phyloP scores from a whole-genome alignment of 2,888 invertebrate genomes.

The Balanococcus diminutus region DNA sequence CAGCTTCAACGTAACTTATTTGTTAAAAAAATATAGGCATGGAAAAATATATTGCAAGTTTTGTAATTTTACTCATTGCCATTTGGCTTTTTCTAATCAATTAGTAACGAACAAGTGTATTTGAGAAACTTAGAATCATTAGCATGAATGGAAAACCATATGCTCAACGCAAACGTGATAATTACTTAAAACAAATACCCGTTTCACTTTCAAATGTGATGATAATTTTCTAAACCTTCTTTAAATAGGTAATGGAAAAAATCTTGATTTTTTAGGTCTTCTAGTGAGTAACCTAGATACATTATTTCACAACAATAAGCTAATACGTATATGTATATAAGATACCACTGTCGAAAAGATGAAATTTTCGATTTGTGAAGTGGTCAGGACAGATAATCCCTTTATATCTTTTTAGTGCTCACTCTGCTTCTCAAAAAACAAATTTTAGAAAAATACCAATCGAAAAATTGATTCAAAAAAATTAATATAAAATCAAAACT shows the following conservation, averaged over 20 bases:
- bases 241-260: neutral
- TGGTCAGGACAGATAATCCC: no score
- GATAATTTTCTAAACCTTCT: neutral
- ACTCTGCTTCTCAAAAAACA: no score
- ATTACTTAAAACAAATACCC: neutral
- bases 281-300: neutral
- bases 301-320: neutral
- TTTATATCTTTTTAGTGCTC: no score
- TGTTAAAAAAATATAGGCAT: neutral
- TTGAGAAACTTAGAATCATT: neutral
- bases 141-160: neutral
- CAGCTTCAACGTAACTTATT: no score
- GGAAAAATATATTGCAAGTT: neutral
- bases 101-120: constrained; percentile 1
- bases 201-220: neutral
- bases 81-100: constrained; percentile 9
- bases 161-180: neutral
- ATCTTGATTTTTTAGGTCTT: neutral
- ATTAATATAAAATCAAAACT: no score
- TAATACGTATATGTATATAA: no score
- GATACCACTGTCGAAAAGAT: no score
- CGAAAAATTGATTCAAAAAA: no score
- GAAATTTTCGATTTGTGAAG: no score
- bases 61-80: neutral
- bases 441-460: no score